Evolutionary conservation across 2,797 vertebrate genomes (phyloP), one percentile per base, ranked within the genome.

Genomic region (Zenarchopterus dispar): DNA sequence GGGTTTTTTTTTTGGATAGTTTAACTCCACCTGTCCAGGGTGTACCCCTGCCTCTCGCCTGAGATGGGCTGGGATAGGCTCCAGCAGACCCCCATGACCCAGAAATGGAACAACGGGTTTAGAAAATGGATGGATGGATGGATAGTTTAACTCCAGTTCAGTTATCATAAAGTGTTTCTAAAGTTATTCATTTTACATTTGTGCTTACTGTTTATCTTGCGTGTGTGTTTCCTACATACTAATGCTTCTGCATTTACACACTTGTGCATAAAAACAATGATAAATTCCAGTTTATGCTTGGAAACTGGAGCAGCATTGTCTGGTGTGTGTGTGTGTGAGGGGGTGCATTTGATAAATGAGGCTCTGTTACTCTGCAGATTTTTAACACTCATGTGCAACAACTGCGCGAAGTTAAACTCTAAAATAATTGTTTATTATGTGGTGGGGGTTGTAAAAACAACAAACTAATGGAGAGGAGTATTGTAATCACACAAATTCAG

Each of bases 371-470:
- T 43, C 44, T 26, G 53, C 53, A 41, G 19, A 33, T 54, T 47
- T 47, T 42, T 39, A n/a, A 46, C 16, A 5, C 22, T 50, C 21
- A 22, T 56, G 22, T 17, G 9, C 18, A 19, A 26, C 21, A 36
- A 17, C n/a, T 47, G 36, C 44, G 39, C 45, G 33, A 16, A 44
- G 48, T 56, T 45, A 57, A 64, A 49, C 19, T 22, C 24, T 51
- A 63, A 56, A 23, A 36, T 36, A 36, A 36, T 36, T 36, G 33
- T 36, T 36, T 39, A 65, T 54, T 64, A 61, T 69, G 53, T 57
- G 31, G 22, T 24, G 48, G 71, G 52, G 65, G 60, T 49, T 82
- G 66, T 70, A 61, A 63, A 65, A 57, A 59, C 57, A 47, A 51
- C 21, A 50, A 55, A 21, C 28, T 1, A 62, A 60, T 5, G 19